Evolutionary conservation across 2,113 vertebrate species (phyloP), one percentile per base, ranked within the genome.

Genomic region (Hirundichthys speculiger): DNA sequence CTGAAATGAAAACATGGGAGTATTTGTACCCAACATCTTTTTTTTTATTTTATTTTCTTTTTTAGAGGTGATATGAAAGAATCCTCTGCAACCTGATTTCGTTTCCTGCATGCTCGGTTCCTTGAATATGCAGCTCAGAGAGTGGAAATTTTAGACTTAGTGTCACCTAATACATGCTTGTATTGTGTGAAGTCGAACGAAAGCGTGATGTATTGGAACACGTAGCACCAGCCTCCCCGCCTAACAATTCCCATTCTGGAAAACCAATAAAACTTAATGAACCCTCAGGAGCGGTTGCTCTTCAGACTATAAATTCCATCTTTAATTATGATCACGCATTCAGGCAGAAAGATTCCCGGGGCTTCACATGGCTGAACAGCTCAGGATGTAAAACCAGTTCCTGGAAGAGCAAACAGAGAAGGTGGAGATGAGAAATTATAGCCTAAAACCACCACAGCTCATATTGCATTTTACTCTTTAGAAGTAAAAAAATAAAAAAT

Each of bases 191-290:
- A 45, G 10, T 62, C 13, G 27, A 41, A 55, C 13, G 27, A 41
- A 55, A 69, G 14, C n/a, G 30, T 64, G 57, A 73, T 55, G 61
- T 13, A 59, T 79, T 40, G 43, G 57, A 53, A 84, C 83, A 84
- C 59, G 73, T 87, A 73, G 86, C 70, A 56, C 43, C 11, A 6
- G 9, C 30, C 30, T 34, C 30, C 30, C 21, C 49, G 60, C 53
- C 24, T 43, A 22, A 52, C 42, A 48, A 20, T 53, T 73, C 46
- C 55, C 43, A 51, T 66, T 84, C 56, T 60, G 48, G 60, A 66
- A 89, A 80, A 69, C 38, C 65, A 77, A 87, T 65, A 80, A 84
- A 83, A 64, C 48, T 73, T 59, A 81, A 89, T 78, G 79, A 75
- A 77, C 27, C 63, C 34, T 42, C 14, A 41, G 52, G 65, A 82